Conservation (phyloP, 1,140 invertebrate species). For the Bombus vancouverensis region DNA sequence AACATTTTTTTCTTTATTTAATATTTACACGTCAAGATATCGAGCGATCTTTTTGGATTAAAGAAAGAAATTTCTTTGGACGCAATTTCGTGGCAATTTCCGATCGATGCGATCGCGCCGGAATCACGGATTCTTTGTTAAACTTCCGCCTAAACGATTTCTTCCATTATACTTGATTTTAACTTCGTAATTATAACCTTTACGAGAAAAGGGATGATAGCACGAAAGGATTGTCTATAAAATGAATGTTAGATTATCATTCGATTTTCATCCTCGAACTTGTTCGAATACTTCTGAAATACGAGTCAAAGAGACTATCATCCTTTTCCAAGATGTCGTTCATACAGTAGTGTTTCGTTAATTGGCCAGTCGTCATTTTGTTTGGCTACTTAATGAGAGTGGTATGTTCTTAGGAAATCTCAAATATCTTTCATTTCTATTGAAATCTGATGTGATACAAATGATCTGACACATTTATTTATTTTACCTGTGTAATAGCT, state of each 20-base stretch:
- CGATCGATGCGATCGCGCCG: slow-evolving; percentile 25
- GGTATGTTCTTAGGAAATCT: no score
- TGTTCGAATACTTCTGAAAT: slow-evolving; percentile 1
- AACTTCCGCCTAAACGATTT: background rate
- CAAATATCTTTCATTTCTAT: no score
- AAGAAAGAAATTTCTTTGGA: slow-evolving; percentile 47
- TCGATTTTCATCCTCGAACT: slow-evolving; percentile 26
- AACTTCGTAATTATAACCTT: slow-evolving; percentile 20
- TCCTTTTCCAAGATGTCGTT: background rate
- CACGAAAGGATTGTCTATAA: slow-evolving; percentile 51
- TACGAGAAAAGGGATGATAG: slow-evolving; percentile 51
- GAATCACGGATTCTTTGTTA: slow-evolving; percentile 1
- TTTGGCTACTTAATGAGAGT: background rate
- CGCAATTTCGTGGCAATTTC: slow-evolving; percentile 52
- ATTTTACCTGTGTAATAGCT: background rate
- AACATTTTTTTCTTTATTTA: slow-evolving; percentile 18
- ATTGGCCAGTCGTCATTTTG: background rate
- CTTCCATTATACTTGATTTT: background rate
- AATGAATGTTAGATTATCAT: slow-evolving; percentile 47
- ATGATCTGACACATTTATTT: background rate
- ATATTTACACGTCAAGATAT: slow-evolving; percentile 64
- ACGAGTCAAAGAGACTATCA: slow-evolving; percentile 3
- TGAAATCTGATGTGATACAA: no score
- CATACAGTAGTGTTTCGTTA: background rate
- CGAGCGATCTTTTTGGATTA: slow-evolving; percentile 31